phyloP scores from a whole-genome alignment of 2,113 vertebrate species.

The Patagioenas fasciata region DNA sequence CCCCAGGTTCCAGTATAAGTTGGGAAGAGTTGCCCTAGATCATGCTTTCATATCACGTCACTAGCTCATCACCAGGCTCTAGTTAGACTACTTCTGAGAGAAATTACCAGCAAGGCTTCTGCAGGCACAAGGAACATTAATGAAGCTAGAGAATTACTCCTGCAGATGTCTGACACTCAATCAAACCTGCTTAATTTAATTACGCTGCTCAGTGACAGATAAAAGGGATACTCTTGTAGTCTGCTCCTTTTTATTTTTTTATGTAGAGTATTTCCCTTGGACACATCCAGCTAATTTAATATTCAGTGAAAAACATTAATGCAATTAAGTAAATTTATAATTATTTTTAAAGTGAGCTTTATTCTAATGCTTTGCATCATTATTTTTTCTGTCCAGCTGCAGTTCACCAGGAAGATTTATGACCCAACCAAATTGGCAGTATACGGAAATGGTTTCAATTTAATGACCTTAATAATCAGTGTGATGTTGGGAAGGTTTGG shows the following conservation, averaged over 20 bases:
- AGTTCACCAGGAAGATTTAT: neutral
- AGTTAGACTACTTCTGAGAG: conserved; percentile 41
- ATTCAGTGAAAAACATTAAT: conserved; percentile 52
- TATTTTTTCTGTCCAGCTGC: neutral
- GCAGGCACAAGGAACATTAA: conserved; percentile 58
- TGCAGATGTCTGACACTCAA: conserved; percentile 67
- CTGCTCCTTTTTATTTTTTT: conserved; percentile 49
- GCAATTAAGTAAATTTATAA: conserved; percentile 59
- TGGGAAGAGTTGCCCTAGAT: neutral
- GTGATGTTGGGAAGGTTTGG: neutral
- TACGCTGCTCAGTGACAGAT: conserved; percentile 56
- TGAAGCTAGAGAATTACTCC: conserved; percentile 69
- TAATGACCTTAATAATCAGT: neutral
- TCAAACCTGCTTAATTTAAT: conserved; percentile 73
- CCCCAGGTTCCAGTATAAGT: too few species aligned
- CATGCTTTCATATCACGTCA: conserved; percentile 40
- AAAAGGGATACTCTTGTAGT: conserved; percentile 46
- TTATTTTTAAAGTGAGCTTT: conserved; percentile 52
- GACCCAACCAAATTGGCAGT: neutral
- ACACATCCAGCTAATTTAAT: conserved; percentile 42
- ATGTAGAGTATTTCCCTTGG: neutral
- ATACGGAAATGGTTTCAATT: neutral
- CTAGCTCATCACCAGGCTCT: conserved; percentile 8
- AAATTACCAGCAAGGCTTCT: conserved; percentile 60
- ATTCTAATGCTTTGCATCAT: conserved; percentile 17